Evolutionary conservation across 2,797 vertebrate genomes (phyloP), one percentile per base, ranked within the genome.

Genomic region (Bovichtus diacanthus): DNA sequence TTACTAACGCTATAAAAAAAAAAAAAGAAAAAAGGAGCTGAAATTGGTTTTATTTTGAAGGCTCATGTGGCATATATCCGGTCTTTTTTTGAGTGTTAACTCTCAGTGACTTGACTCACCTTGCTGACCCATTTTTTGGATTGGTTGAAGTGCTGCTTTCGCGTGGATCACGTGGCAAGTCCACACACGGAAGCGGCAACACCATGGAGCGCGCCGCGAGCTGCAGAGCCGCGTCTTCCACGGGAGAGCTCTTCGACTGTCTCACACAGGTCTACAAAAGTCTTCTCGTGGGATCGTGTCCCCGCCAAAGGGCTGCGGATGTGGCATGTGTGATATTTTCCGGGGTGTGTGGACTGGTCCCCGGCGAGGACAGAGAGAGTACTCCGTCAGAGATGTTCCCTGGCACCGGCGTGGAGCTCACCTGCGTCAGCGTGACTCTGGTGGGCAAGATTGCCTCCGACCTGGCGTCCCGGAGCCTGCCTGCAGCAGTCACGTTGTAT

Each of bases 381-480:
- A 18, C 16, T 9, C 7, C 39, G 2, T 2, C 12, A 2, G 15
- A 41, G 29, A 0, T 2, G 11, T 2, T 34, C 34, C 4, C 7
- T 55, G 77, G 1, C 4, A 34, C 21, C 55, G 50, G n/a, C 15
- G 21, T 6, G 69, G 91, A 94, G n/a, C 47, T 80, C 19, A 58
- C 39, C 8, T 93, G 95, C 46, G 84, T 97, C 49, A 91, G 94
- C 68, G 53, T 98, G 81, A 95, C 95, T 3, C 87, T 97, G 70
- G 79, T 96, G 67, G 87, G 83, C 46, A 94, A 91, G 89, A 88
- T 98, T 60, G 38, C 78, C 31, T 79, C 64, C 34, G 92, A 83
- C 8, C 51, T 91, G 44, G 38, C 83, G 12, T 89, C 88, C 9
- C 70, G 44, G 82, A 64, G 72, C 9, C 0, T 93, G 87, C 8